A percentile compares a stretch with the other conserved stretches of the same genome.
Conservation (phyloP, 2,797 vertebrate species). For the Selene dorsalis region DNA sequence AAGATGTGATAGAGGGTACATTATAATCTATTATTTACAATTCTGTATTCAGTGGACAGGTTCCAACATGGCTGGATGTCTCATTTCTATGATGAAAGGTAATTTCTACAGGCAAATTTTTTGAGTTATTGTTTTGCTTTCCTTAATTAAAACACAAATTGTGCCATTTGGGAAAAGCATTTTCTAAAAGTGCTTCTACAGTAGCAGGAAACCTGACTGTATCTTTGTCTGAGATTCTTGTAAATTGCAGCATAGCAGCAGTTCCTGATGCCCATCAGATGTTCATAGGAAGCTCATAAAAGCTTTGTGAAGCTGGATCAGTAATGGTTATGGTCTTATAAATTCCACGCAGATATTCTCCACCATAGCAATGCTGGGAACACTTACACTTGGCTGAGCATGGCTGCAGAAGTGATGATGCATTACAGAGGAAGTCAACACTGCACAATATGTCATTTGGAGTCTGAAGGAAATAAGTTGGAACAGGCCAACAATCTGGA, state of each 20-base stretch:
- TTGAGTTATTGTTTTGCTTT: conserved; percentile 2
- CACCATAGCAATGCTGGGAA: not conserved
- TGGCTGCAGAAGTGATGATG: conserved; percentile 2
- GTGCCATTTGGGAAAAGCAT: not conserved
- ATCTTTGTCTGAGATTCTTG: not conserved
- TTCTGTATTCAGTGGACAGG: not conserved
- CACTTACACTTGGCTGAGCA: not conserved
- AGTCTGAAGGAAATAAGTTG: not conserved
- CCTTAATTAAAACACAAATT: conserved; percentile 8
- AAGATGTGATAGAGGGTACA: not conserved
- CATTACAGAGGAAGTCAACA: not conserved
- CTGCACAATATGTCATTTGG: not conserved
- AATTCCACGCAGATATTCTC: not conserved
- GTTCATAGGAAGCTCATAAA: conserved; percentile 35
- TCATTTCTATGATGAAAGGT: not conserved
- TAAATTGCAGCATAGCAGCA: conserved; percentile 6
- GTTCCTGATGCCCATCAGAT: conserved; percentile 13
- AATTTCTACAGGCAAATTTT: not conserved
- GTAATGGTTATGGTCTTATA: conserved; percentile 10
- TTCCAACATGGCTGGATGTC: not conserved
- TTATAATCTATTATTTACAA: not conserved
- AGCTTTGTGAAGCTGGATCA: conserved; percentile 9
- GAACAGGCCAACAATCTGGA: not conserved
- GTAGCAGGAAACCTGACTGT: not conserved
- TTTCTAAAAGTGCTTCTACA: not conserved